Evolutionary conservation across 2,113 vertebrate genomes (phyloP).

Genomic region (Calyptomena viridis): DNA sequence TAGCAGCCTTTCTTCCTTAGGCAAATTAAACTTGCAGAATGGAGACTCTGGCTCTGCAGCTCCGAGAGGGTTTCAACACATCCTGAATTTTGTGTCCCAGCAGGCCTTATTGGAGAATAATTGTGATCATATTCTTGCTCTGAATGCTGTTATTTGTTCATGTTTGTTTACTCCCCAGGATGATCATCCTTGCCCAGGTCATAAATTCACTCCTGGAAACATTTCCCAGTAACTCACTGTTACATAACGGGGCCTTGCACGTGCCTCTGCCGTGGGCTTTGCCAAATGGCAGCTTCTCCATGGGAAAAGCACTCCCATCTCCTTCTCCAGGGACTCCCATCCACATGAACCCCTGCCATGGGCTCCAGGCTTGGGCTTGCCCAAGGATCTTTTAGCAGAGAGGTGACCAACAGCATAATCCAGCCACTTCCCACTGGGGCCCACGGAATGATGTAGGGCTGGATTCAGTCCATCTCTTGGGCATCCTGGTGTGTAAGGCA

Average conservation of each 20-base stretch:
- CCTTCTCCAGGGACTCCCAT: background rate
- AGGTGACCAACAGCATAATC: background rate
- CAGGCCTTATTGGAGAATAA: background rate
- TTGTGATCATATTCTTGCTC: background rate
- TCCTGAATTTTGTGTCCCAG: background rate
- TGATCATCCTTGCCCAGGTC: background rate
- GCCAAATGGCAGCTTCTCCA: slow-evolving; percentile 35
- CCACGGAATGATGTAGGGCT: background rate
- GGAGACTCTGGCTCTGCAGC: background rate
- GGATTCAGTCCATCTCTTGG: background rate
- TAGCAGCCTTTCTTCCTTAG: background rate
- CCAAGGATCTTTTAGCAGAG: background rate
- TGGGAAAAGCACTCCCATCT: background rate
- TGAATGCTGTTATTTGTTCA: background rate
- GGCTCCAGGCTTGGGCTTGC: background rate
- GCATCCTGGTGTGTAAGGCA: background rate
- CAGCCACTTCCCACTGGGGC: background rate
- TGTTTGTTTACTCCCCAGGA: background rate
- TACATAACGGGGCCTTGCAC: background rate
- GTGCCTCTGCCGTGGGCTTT: background rate
- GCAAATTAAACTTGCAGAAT: background rate
- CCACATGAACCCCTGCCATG: background rate
- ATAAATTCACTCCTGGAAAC: slow-evolving; percentile 29
- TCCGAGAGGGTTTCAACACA: background rate
- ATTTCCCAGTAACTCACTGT: slow-evolving; percentile 41